phyloP scores from a whole-genome alignment of 2,113 vertebrate species.

The Agelaius phoeniceus region DNA sequence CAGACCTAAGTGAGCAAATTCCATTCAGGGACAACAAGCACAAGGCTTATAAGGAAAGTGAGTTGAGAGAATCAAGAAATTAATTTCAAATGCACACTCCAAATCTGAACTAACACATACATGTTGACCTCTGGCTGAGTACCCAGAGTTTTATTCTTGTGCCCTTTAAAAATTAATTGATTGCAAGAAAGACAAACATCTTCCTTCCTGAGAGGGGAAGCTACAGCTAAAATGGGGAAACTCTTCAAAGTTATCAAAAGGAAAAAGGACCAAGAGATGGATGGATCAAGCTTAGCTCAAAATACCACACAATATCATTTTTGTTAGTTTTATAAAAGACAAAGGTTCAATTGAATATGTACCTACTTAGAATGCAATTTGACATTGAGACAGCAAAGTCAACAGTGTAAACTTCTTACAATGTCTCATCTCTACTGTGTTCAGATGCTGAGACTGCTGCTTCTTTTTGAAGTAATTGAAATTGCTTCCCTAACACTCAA shows the following conservation, averaged over 20 bases:
- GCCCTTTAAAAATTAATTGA: neutral
- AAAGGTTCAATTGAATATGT: neutral
- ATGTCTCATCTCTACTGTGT: neutral
- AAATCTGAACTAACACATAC: neutral
- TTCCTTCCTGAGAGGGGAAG: neutral
- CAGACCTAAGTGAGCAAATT: neutral
- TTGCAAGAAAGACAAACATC: neutral
- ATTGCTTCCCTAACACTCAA: neutral
- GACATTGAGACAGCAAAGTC: neutral
- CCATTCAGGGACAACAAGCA: neutral
- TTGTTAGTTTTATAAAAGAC: neutral
- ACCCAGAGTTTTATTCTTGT: neutral
- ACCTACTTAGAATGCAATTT: neutral
- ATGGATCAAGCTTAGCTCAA: neutral
- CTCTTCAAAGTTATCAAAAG: neutral
- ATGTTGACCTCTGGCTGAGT: neutral
- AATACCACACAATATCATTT: neutral
- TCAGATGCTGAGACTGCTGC: neutral
- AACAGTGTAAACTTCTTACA: neutral
- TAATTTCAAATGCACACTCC: neutral
- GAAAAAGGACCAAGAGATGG: neutral
- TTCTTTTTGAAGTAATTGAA: neutral
- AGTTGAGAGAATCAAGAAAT: neutral
- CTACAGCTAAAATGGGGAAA: neutral
- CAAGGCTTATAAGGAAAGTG: neutral